Evolutionary conservation across 1,140 invertebrate genomes (phyloP), one percentile per base, ranked within the genome.

Genomic region (Tetranychus cinnabarinus): DNA sequence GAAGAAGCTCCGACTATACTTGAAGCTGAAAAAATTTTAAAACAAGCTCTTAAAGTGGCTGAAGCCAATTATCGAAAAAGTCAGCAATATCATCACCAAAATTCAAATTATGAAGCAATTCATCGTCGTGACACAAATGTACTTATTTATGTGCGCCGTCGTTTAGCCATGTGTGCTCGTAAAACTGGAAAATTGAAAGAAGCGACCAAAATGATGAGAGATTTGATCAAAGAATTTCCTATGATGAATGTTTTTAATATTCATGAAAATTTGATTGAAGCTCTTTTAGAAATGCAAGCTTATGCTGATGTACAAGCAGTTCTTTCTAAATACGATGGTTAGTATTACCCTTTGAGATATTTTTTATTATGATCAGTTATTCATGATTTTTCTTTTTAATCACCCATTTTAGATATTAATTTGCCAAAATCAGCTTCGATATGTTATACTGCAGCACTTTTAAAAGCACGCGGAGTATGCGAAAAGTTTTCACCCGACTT

Each of bases 261-360:
- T 59, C 93, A 97, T 73, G 93, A 98, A 76, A 98, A 97, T 77
- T 76, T 98, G 50, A 88, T 97, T 69, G 93, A 98, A 77, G 86
- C 83, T 23, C 75, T 97, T 60, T 73, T 98, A 60, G 91, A 97
- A 76, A 85, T 92, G 80, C 88, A 93, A 73, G 86, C 88, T 0
- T 97, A 96, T 73, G 88, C 91, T 34, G 93, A 97, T 76, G 89
- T 88, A 39, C 88, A 97, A 75, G 88, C 90, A 50, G 86, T 97
- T 46, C 73, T 97, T 66, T 88, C 92, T 13, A 90, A 93, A 74
- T 95, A 95, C 73, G 93, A 97, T 74, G 77, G 77, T 77, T 67
- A 64, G 68, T 68, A 37, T 23, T 23, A 23, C 8, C 34, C 15
- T 46, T 46, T 46, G 15, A 23, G 23, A 23, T 23, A 23, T 23